These are phyloP conservation scores for Cyphomyrus plagiostoma DNA, from an alignment of 2,113 vertebrate genomes.

Conservation along the genomic window DNA sequence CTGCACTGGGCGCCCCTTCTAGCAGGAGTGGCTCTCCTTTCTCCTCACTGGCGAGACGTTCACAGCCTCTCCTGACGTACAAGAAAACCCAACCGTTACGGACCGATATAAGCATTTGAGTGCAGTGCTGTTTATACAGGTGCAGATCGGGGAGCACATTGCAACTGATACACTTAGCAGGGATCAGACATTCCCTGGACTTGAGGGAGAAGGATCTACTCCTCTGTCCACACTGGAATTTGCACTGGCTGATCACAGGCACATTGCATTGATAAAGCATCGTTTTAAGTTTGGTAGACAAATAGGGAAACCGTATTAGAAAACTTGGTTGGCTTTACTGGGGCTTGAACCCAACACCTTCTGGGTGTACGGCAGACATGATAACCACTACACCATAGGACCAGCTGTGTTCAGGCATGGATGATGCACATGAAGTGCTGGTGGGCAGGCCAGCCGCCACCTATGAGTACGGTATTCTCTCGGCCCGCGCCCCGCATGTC, in stretches of 20 bases:
- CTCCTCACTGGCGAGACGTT: neutral
- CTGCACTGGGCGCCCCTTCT: conserved; percentile 99
- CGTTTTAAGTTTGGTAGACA: neutral
- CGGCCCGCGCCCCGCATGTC: no score
- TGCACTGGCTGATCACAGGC: neutral
- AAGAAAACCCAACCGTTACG: conserved; percentile 68
- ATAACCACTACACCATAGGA: conserved; percentile 99
- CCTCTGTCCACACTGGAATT: neutral
- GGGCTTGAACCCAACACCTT: conserved; percentile 99
- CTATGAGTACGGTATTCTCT: neutral
- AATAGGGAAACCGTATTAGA: neutral
- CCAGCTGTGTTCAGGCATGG: conserved; percentile 37
- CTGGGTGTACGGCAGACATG: conserved; percentile 99
- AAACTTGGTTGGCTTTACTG: conserved; percentile 77
- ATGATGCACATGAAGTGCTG: neutral
- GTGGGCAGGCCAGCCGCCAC: neutral
- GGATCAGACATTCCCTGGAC: neutral
- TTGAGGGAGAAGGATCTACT: neutral
- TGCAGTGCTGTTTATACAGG: neutral
- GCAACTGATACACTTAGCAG: neutral
- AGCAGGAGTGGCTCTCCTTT: conserved; percentile 70
- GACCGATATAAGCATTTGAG: neutral
- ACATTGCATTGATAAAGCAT: neutral
- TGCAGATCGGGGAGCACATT: neutral
- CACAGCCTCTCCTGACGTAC: conserved; percentile 25